A percentile compares a stretch with the other conserved stretches of the same genome.
Evolutionary conservation across 2,113 vertebrate genomes (phyloP).

Genomic region (Hippocampus abdominalis): DNA sequence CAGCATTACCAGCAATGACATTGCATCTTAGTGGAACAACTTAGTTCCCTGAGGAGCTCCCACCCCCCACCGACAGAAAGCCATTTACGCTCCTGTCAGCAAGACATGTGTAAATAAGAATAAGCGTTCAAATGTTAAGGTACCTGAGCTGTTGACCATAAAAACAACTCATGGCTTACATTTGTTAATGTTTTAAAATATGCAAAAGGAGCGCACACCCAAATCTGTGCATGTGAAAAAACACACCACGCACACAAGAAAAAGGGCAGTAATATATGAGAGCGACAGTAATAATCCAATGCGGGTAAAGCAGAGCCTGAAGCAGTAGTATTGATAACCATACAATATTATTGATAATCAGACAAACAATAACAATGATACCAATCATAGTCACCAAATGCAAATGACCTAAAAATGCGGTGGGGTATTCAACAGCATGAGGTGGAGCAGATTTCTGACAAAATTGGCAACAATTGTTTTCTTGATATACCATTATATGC

Average conservation of each 20-base stretch:
- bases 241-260: conserved; percentile 1
- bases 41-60: conserved; percentile 36
- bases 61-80: conserved; percentile 55
- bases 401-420: neutral
- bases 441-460: conserved; percentile 25
- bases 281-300: conserved; percentile 52
- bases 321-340: conserved; percentile 17
- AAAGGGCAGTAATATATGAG: conserved; percentile 49
- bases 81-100: conserved; percentile 62
- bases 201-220: conserved; percentile 12
- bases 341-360: neutral
- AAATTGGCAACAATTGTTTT: conserved; percentile 34
- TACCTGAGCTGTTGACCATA: conserved; percentile 13
- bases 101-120: conserved; percentile 57
- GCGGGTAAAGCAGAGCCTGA: conserved; percentile 53
- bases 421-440: conserved; percentile 1
- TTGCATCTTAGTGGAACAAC: conserved; percentile 43
- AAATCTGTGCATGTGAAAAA: neutral
- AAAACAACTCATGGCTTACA: neutral
- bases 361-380: neutral
- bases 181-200: neutral
- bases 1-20: conserved; percentile 58
- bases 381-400: neutral
- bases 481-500: conserved; percentile 36
- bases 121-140: conserved; percentile 42